Percentiles rank a stretch among this genome's conserved stretches.
These are phyloP conservation scores for Charaxes varanes DNA, from an alignment of 1,140 invertebrate species.

Conservation along the genomic window DNA sequence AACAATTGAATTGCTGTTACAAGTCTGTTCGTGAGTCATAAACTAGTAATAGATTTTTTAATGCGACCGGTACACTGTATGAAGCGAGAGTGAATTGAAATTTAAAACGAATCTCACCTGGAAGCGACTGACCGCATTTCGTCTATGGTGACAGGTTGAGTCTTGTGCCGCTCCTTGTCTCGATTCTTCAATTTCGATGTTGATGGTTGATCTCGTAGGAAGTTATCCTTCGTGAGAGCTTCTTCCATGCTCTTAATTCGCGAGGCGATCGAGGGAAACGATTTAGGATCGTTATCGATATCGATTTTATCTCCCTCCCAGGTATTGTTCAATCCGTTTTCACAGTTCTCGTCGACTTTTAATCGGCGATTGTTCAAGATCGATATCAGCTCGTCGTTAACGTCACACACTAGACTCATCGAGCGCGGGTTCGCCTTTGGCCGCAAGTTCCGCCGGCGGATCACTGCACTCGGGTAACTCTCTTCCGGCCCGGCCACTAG, in stretches of 20 bases:
- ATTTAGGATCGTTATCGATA: conserved; percentile 33
- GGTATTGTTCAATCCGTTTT: conserved; percentile 36
- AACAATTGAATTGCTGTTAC: conserved; percentile 2
- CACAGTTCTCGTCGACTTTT: conserved; percentile 65
- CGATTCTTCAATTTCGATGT: conserved; percentile 63
- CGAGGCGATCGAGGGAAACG: conserved; percentile 69
- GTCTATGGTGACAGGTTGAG: conserved; percentile 80
- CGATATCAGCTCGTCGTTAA: conserved; percentile 65
- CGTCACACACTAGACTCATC: conserved; percentile 64
- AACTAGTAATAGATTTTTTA: conserved; percentile 8
- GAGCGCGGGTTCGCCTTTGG: conserved; percentile 62
- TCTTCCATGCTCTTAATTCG: conserved; percentile 70
- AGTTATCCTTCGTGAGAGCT: conserved; percentile 56
- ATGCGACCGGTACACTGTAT: background rate
- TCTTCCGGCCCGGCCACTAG: conserved; percentile 44
- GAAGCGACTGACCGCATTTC: conserved; percentile 74
- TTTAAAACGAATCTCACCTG: conserved; percentile 61
- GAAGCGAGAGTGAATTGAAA: background rate
- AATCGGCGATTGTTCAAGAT: conserved; percentile 63
- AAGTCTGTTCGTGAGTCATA: conserved; percentile 5
- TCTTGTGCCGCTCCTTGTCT: conserved; percentile 76
- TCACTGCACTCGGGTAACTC: conserved; percentile 58
- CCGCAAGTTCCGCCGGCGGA: conserved; percentile 65
- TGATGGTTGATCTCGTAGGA: conserved; percentile 38
- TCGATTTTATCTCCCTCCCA: conserved; percentile 31